A percentile compares a stretch with the other conserved stretches of the same genome.
These are phyloP conservation scores for Scrobipalpa costella DNA, from an alignment of 2,888 invertebrate genomes.

Conservation along the genomic window DNA sequence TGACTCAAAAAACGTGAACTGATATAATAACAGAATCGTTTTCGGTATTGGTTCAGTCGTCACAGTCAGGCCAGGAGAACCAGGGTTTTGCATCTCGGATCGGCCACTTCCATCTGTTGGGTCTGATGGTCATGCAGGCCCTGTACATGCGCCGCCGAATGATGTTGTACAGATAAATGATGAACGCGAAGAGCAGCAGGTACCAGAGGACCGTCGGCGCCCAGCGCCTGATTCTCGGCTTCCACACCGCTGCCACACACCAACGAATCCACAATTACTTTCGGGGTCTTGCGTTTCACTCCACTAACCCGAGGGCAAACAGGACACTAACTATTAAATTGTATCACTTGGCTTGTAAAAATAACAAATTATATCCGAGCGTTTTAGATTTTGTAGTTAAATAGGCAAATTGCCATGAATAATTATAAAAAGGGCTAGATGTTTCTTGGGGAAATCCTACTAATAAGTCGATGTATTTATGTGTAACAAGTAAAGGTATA, in stretches of 20 bases:
- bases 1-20: not conserved
- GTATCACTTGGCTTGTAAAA: not conserved
- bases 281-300: not conserved
- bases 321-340: constrained; percentile 4
- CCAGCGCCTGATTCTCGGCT: not conserved
- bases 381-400: not conserved
- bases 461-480: not conserved
- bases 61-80: not conserved
- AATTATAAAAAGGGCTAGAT: not conserved
- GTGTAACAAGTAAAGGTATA: not conserved
- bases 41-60: not conserved
- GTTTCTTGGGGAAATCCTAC: not conserved
- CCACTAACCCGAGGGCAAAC: constrained; percentile 4
- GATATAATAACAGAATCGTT: not conserved
- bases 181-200: not conserved
- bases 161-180: not conserved
- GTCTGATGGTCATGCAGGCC: not conserved
- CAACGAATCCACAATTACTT: constrained; percentile 15
- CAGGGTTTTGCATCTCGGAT: not conserved
- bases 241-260: constrained; percentile 12
- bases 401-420: not conserved
- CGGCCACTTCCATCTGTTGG: not conserved
- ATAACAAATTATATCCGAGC: not conserved
- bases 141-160: not conserved
- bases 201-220: not conserved